Evolutionary conservation across 2,888 invertebrate species (phyloP), one percentile per base, ranked within the genome.

Genomic region (Drosophila limbata): DNA sequence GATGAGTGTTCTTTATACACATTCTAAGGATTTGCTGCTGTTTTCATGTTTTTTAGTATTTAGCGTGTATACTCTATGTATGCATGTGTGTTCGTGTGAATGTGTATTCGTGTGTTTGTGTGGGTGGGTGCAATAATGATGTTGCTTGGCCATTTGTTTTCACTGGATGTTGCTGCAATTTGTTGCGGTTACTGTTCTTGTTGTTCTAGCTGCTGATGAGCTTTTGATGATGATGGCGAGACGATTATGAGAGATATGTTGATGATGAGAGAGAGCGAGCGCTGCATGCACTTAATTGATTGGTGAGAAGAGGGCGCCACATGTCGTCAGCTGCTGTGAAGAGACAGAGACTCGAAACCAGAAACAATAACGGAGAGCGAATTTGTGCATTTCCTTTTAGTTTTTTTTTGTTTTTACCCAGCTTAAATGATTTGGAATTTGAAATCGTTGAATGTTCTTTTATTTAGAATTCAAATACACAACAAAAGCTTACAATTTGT

Each of bases 401-500:
- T 42, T 42, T 31, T 28, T 13, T 42, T 42, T 60, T 51, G 8
- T 45, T 25, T 40, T 39, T 17, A 13, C 55, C 63, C 60, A 59
- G 28, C 28, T 53, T 39, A 57, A 73, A 64, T 73, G 47, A 69
- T 64, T 52, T 69, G 47, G 50, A 21, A 69, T 40, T 74, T 63
- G 42, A 74, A 78, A 73, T 83, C 76, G 63, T 79, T 81, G 80
- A 78, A 53, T 69, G 70, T 83, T 81, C 60, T 52, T 79, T 84
- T 84, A 84, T 84, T 84, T 72, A 70, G 84, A 84, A 84, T 84
- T 86, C 73, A 86, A 83, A 77, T 85, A 83, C 79, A 87, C 85
- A 87, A 83, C 85, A 85, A 85, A 85, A 85, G 85, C 88, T 85
- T 85, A 87, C 85, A 84, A 77, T 84, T 82, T 79, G 74, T 76